phyloP scores from a whole-genome alignment of 2,797 vertebrate species.

The Malacoraja senta region DNA sequence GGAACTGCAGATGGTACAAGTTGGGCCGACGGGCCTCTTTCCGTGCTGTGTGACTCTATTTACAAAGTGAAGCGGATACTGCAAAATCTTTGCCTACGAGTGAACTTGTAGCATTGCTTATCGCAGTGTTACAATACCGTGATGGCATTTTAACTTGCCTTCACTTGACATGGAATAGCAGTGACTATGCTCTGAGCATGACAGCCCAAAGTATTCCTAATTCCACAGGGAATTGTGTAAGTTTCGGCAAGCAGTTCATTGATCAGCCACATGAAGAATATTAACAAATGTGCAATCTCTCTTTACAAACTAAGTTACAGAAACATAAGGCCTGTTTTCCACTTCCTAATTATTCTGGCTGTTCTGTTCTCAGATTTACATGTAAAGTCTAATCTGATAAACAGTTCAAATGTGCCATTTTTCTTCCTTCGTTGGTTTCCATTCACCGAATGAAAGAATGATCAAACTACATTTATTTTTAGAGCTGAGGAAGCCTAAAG shows the following conservation, averaged over 20 bases:
- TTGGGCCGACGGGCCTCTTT: too few relatives aligned
- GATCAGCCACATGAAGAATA: background rate
- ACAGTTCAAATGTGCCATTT: background rate
- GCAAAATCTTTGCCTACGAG: background rate
- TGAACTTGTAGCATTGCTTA: background rate
- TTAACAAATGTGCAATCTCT: background rate
- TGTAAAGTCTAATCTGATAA: background rate
- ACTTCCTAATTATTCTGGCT: slow-evolving; percentile 5
- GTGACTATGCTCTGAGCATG: background rate
- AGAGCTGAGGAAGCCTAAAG: background rate
- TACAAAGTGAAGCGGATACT: background rate
- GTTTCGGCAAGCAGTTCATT: background rate
- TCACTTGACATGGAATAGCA: background rate
- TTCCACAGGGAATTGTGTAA: background rate
- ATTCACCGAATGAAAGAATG: background rate
- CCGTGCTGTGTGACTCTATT: too few relatives aligned
- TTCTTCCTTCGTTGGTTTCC: background rate
- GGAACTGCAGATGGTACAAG: too few relatives aligned
- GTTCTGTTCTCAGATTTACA: background rate
- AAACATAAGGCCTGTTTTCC: background rate
- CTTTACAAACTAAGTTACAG: background rate
- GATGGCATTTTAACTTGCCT: background rate
- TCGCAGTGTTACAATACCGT: background rate
- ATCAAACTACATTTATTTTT: background rate
- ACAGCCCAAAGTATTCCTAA: background rate